A percentile compares a stretch with the other conserved stretches of the same genome.
These are phyloP conservation scores for Agrochola lota DNA, from an alignment of 2,888 invertebrate genomes.

Conservation along the genomic window DNA sequence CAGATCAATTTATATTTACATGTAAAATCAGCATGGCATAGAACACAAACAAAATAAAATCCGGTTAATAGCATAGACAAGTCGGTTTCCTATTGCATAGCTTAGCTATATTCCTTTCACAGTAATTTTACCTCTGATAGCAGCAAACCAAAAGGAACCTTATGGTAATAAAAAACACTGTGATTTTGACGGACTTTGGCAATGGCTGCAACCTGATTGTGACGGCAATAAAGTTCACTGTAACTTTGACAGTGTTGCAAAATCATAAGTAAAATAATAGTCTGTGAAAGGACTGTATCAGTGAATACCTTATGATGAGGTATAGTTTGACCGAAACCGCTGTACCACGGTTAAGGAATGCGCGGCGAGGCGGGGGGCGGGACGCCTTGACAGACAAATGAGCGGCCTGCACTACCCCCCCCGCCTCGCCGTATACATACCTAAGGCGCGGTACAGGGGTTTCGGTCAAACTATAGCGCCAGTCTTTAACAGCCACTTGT, in stretches of 20 bases:
- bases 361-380: too few species aligned
- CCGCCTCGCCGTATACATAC: too few species aligned
- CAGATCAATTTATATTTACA: constrained; percentile 3
- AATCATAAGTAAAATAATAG: neutral
- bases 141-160: neutral
- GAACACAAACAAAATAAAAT: constrained; percentile 4
- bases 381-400: too few species aligned
- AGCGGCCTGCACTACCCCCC: too few species aligned
- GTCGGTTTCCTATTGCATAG: neutral
- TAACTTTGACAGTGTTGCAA: neutral
- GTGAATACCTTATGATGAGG: neutral
- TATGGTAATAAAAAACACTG: neutral
- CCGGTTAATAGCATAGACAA: neutral
- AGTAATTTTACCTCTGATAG: neutral
- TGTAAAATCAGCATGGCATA: neutral
- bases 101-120: neutral
- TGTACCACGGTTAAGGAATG: too few species aligned
- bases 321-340: neutral
- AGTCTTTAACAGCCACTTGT: neutral
- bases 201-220: neutral
- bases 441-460: too few species aligned
- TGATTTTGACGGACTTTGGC: neutral
- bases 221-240: neutral
- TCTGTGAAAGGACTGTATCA: neutral
- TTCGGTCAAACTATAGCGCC: too few species aligned